Evolutionary conservation across 2,797 vertebrate species (phyloP).

Genomic region (Sebastes hopkinsi): DNA sequence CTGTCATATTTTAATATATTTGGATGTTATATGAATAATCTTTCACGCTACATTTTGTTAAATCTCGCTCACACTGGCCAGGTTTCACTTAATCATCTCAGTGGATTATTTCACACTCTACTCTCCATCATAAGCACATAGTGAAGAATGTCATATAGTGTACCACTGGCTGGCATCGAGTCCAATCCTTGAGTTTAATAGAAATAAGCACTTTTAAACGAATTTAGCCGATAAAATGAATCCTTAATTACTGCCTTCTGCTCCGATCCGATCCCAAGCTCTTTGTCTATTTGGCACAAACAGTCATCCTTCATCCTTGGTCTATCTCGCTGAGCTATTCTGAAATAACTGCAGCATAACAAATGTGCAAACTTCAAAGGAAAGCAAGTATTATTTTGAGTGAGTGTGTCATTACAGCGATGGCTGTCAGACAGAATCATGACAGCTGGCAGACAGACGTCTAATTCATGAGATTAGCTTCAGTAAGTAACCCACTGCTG

Average conservation of each 20-base stretch:
- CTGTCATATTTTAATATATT: neutral
- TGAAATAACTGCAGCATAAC: slow-evolving; percentile 35
- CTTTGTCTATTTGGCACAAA: neutral
- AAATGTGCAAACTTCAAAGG: slow-evolving; percentile 52
- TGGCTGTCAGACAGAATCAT: slow-evolving; percentile 48
- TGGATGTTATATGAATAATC: neutral
- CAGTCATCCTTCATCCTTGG: neutral
- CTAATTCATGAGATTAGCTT: slow-evolving; percentile 27
- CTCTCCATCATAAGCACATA: neutral
- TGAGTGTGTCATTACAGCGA: slow-evolving; percentile 24
- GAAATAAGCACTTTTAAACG: neutral
- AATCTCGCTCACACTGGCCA: neutral
- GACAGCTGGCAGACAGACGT: slow-evolving; percentile 65
- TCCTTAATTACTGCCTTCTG: neutral
- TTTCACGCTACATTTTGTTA: neutral
- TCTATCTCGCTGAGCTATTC: neutral
- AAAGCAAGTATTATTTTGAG: slow-evolving; percentile 27
- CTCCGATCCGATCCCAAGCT: neutral
- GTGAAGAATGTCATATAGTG: neutral
- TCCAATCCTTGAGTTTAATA: neutral
- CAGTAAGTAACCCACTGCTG: slow-evolving; percentile 21
- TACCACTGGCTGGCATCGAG: neutral
- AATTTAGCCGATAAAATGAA: slow-evolving; percentile 3
- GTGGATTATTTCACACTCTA: neutral
- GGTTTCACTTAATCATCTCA: neutral